Evolutionary conservation across 2,888 invertebrate genomes (phyloP).

Genomic region (Eumerus sabulonum): DNA sequence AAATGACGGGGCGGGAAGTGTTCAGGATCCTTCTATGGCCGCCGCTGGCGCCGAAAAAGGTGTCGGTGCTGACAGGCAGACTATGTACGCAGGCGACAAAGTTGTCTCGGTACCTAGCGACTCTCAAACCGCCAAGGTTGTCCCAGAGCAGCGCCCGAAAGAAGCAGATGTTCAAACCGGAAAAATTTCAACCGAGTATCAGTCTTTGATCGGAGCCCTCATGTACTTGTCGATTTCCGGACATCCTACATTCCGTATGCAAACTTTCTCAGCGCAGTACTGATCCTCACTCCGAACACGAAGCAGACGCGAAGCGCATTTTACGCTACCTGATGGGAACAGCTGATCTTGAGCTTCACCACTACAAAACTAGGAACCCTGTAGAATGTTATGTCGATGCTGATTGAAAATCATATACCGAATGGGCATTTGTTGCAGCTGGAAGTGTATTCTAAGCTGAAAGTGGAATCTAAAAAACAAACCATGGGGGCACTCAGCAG

Average conservation of each 20-base stretch:
- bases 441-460: slow-evolving; percentile 33
- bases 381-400: slow-evolving; percentile 65
- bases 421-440: slow-evolving; percentile 36
- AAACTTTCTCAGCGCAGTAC: slow-evolving; percentile 68
- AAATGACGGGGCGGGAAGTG: no score
- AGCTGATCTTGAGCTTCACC: slow-evolving; percentile 52
- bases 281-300: slow-evolving; percentile 68
- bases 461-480: slow-evolving; percentile 50
- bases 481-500: slow-evolving; percentile 46
- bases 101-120: no score
- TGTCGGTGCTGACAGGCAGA: no score
- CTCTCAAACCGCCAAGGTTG: no score
- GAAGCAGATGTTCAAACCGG: no score
- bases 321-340: slow-evolving; percentile 64
- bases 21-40: no score
- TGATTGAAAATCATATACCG: slow-evolving; percentile 68
- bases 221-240: slow-evolving; percentile 65
- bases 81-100: no score
- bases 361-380: slow-evolving; percentile 42
- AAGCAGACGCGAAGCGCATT: slow-evolving; percentile 63
- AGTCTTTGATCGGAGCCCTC: slow-evolving; percentile 58
- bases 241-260: slow-evolving; percentile 66
- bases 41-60: no score
- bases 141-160: no score
- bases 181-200: slow-evolving; percentile 30